A percentile compares a stretch with the other conserved stretches of the same genome.
Evolutionary conservation across 2,797 vertebrate species (phyloP).

Genomic region (Acomys russatus): DNA sequence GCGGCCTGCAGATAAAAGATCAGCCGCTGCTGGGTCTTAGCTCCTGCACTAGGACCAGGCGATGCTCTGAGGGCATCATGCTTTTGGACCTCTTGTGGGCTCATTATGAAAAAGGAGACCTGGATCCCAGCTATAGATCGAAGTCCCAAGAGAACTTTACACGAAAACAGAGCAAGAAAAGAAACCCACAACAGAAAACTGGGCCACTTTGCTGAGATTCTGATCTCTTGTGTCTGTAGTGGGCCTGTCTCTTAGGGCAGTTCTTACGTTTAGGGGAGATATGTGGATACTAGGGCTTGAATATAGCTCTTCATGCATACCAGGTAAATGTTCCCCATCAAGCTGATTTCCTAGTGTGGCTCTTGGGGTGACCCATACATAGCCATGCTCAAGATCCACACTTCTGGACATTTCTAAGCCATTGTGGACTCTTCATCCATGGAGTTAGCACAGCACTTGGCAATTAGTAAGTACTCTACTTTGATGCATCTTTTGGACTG

Average conservation of each 20-base stretch:
- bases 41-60: neutral
- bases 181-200: neutral
- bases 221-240: neutral
- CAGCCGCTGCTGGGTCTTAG: neutral
- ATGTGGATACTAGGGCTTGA: neutral
- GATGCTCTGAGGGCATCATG: neutral
- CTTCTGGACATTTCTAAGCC: neutral
- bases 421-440: neutral
- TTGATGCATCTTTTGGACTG: neutral
- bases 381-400: neutral
- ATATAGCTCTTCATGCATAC: neutral
- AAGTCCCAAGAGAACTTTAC: constrained; percentile 4
- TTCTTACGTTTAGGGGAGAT: neutral
- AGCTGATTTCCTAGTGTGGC: too few species aligned
- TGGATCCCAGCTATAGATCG: neutral
- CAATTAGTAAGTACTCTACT: neutral
- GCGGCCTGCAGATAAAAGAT: neutral
- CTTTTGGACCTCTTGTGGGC: neutral
- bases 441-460: neutral
- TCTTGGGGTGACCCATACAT: neutral
- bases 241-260: neutral
- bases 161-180: neutral
- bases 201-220: neutral
- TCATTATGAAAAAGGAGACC: neutral
- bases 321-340: neutral